Evolutionary conservation across 1,140 invertebrate genomes (phyloP).

Genomic region (Zaprionus lachaisei): DNA sequence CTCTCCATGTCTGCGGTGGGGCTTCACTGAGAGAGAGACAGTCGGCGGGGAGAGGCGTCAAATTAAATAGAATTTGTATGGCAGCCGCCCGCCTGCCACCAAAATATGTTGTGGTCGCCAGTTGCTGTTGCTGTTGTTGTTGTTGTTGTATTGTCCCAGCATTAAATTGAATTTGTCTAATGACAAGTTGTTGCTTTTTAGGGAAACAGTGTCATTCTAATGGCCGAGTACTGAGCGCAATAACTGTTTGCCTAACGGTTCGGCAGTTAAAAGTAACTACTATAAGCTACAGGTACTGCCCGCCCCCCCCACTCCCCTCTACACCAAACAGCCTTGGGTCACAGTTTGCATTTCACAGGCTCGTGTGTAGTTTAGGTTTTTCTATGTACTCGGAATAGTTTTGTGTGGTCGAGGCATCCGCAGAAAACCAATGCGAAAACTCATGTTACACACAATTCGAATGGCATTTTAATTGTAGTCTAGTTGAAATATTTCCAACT

Average conservation of each 20-base stretch:
- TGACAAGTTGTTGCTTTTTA: conserved; percentile 75
- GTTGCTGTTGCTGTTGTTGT: conserved; percentile 34
- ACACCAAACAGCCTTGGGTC: neutral
- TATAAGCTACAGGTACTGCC: conserved; percentile 72
- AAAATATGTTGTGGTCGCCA: conserved; percentile 76
- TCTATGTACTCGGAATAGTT: conserved; percentile 28
- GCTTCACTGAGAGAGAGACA: neutral
- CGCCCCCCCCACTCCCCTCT: conserved; percentile 13
- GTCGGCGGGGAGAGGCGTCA: conserved; percentile 25
- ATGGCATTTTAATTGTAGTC: conserved; percentile 76
- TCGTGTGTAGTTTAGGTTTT: conserved; percentile 13
- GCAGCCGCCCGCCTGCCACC: conserved; percentile 56
- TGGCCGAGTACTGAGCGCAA: conserved; percentile 66
- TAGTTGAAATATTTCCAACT: conserved; percentile 44
- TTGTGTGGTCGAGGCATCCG: conserved; percentile 9
- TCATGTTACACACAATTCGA: conserved; percentile 48
- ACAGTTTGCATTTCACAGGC: neutral
- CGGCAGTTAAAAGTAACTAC: conserved; percentile 73
- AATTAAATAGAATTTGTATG: conserved; percentile 82
- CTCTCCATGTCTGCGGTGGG: conserved; percentile 31
- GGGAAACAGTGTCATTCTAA: conserved; percentile 63
- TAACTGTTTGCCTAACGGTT: conserved; percentile 78
- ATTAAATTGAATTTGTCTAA: conserved; percentile 82
- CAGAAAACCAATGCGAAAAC: conserved; percentile 27
- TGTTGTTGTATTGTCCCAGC: conserved; percentile 44